A percentile compares a stretch with the other conserved stretches of the same genome.
phyloP scores from a whole-genome alignment of 37 sponge, comb jelly and placozoan genomes.

The Spongilla lacustris region DNA sequence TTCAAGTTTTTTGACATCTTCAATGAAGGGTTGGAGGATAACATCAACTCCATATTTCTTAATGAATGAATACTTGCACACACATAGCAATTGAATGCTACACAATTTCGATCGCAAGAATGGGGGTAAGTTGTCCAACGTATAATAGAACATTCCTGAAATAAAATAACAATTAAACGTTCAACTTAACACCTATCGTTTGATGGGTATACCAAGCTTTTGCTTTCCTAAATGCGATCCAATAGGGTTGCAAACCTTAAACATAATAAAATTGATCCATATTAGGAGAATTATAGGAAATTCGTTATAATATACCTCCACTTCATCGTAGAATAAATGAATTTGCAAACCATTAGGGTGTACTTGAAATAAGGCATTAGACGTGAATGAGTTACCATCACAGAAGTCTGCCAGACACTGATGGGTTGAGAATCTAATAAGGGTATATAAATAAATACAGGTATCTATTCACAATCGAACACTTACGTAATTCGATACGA shows the following conservation, averaged over 20 bases:
- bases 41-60: slow-evolving; percentile 40
- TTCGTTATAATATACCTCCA: slow-evolving; percentile 18
- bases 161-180: background rate
- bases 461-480: no score
- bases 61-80: slow-evolving; percentile 16
- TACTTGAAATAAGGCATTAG: slow-evolving; percentile 34
- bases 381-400: slow-evolving; percentile 44
- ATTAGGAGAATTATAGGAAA: no score
- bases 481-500: no score
- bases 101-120: slow-evolving; percentile 22
- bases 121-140: slow-evolving; percentile 43
- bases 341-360: slow-evolving; percentile 45
- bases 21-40: slow-evolving; percentile 43
- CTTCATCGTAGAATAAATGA: slow-evolving; percentile 61
- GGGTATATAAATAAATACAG: no score
- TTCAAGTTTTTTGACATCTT: slow-evolving; percentile 35
- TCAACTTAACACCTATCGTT: no score
- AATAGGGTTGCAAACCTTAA: slow-evolving; percentile 54
- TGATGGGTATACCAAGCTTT: slow-evolving; percentile 59
- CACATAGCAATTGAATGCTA: slow-evolving; percentile 38
- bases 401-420: slow-evolving; percentile 37
- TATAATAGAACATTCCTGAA: slow-evolving; percentile 54
- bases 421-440: no score
- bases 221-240: slow-evolving; percentile 54
- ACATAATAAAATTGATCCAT: no score